Conservation (phyloP, 2,888 invertebrate genomes). For the Smittia sp. region DNA sequence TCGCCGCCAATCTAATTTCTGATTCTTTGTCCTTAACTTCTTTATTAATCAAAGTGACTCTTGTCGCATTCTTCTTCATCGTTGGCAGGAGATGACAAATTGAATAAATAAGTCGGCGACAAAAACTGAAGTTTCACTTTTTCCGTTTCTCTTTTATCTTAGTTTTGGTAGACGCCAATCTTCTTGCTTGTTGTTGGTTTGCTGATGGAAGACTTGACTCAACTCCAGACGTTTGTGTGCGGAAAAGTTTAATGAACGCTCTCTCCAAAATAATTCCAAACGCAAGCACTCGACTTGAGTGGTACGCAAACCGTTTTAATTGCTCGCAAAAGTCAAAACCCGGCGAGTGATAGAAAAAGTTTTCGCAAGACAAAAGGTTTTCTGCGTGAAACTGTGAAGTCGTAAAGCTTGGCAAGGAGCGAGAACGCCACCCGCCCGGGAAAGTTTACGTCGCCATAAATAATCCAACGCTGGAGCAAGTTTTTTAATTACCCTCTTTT, state of each 20-base stretch:
- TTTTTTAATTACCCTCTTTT: slow-evolving; percentile 32
- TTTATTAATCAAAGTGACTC: background rate
- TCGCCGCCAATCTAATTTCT: too few species aligned
- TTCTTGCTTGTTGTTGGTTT: too few species aligned
- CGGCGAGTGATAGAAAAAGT: too few species aligned
- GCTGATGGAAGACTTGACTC: too few species aligned
- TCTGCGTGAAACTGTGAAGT: too few species aligned
- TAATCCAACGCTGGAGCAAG: background rate
- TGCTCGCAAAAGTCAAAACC: background rate
- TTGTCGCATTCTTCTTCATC: background rate
- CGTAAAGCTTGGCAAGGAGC: too few species aligned
- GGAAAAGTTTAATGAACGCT: background rate
- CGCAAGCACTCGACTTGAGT: background rate
- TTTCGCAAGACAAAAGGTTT: too few species aligned
- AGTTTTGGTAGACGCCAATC: background rate
- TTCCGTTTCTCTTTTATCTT: background rate
- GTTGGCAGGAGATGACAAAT: background rate
- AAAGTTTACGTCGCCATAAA: background rate
- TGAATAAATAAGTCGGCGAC: background rate
- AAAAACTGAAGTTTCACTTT: background rate
- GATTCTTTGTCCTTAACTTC: too few species aligned
- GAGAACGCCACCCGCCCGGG: background rate
- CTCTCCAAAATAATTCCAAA: background rate
- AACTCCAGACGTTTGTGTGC: background rate
- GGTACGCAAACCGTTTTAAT: background rate